These are phyloP conservation scores for Gorilla gorilla DNA, from an alignment of 2,113 vertebrate species.

Conservation along the genomic window DNA sequence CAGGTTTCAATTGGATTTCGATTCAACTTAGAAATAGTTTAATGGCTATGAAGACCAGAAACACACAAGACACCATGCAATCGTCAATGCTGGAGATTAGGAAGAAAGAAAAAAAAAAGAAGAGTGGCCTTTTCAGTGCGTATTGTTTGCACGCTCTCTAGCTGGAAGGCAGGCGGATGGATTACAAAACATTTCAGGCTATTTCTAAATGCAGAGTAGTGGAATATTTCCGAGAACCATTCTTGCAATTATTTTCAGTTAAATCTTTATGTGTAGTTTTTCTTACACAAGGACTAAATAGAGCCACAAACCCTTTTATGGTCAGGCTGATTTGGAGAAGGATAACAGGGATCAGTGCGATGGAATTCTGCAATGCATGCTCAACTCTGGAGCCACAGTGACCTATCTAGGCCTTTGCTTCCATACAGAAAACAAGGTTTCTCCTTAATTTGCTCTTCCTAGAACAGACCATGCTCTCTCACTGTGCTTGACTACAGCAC, in stretches of 20 bases:
- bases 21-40: conserved; percentile 1
- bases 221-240: background rate
- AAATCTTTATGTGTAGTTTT: background rate
- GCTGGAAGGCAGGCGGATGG: background rate
- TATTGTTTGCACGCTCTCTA: background rate
- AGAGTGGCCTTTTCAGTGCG: background rate
- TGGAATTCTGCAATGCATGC: background rate
- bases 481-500: background rate
- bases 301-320: background rate
- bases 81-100: background rate
- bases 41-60: background rate
- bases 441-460: background rate
- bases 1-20: background rate
- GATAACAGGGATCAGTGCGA: background rate
- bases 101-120: background rate
- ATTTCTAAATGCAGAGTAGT: conserved; percentile 24
- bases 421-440: background rate
- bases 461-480: background rate
- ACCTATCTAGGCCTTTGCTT: background rate
- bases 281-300: background rate
- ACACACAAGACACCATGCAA: background rate
- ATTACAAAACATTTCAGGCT: background rate
- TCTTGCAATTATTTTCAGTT: background rate
- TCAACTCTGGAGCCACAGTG: background rate
- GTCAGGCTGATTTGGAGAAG: background rate